Evolutionary conservation across 35 echinoderm and acorn worm genomes (phyloP).

Genomic region (Nesometra sesokonis): DNA sequence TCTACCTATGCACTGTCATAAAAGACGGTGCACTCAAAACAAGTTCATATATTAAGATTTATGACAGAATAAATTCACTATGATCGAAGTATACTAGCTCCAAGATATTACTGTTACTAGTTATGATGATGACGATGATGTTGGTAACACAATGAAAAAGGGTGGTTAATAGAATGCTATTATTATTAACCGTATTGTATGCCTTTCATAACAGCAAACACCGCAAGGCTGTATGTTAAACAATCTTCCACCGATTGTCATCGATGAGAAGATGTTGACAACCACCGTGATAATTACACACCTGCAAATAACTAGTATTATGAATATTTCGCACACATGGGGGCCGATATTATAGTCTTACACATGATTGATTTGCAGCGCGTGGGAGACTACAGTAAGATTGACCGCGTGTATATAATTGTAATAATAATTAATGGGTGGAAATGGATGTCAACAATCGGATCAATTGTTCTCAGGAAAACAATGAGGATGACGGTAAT

Average conservation of each 20-base stretch:
- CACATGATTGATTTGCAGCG: neutral
- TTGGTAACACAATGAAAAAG: no score
- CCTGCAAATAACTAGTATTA: neutral
- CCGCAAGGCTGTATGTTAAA: neutral
- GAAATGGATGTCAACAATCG: neutral
- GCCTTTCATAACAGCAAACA: no score
- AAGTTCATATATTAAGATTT: no score
- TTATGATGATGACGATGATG: no score
- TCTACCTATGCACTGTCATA: no score
- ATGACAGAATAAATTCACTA: no score
- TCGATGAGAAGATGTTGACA: neutral
- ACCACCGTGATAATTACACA: neutral
- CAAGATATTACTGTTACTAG: no score
- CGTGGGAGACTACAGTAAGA: neutral
- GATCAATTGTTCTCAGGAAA: neutral
- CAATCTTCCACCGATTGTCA: neutral
- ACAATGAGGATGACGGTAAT: neutral
- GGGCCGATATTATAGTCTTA: neutral
- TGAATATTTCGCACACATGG: neutral
- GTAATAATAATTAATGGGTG: neutral
- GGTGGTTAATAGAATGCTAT: no score
- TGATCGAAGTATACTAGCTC: no score
- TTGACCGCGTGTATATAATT: neutral
- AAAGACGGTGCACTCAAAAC: no score
- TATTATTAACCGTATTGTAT: no score